These are phyloP conservation scores for Amphipyra berbera DNA, from an alignment of 2,888 invertebrate genomes.

Conservation along the genomic window DNA sequence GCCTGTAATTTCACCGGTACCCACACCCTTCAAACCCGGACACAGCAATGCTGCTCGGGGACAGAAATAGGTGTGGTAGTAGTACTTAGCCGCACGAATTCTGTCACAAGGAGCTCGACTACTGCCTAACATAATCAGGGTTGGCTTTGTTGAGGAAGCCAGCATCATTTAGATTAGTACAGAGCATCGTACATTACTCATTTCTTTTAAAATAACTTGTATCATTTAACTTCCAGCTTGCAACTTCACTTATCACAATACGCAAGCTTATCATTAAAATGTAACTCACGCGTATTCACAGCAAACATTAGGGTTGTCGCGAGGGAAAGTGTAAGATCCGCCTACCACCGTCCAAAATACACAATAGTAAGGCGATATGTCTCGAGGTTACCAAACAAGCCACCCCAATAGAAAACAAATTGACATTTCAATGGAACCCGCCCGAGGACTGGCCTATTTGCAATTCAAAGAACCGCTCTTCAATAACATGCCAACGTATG, in stretches of 20 bases:
- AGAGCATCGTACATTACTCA: too few species aligned
- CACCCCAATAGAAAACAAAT: conserved; percentile 88
- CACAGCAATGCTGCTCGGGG: too few species aligned
- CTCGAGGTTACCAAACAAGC: conserved; percentile 71
- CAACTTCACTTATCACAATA: not conserved
- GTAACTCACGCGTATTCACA: conserved; percentile 44
- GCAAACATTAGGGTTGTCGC: conserved; percentile 58
- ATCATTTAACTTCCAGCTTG: not conserved
- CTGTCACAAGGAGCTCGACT: too few species aligned
- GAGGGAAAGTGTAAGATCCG: conserved; percentile 61
- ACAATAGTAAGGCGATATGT: conserved; percentile 78
- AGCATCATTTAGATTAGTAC: too few species aligned
- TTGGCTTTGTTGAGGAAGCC: too few species aligned
- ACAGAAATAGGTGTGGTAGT: too few species aligned
- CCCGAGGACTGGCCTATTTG: conserved; percentile 83
- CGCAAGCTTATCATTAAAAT: conserved; percentile 37
- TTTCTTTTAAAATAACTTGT: not conserved
- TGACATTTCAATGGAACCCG: conserved; percentile 87
- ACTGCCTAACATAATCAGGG: too few species aligned
- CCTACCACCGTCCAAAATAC: conserved; percentile 60
- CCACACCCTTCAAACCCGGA: too few species aligned
- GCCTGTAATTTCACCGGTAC: too few species aligned
- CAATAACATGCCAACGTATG: conserved; percentile 85
- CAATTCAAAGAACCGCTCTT: conserved; percentile 87
- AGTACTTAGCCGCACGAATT: too few species aligned